A percentile compares a stretch with the other conserved stretches of the same genome.
Evolutionary conservation across 2,797 vertebrate genomes (phyloP).

Genomic region (Spinus pinus): DNA sequence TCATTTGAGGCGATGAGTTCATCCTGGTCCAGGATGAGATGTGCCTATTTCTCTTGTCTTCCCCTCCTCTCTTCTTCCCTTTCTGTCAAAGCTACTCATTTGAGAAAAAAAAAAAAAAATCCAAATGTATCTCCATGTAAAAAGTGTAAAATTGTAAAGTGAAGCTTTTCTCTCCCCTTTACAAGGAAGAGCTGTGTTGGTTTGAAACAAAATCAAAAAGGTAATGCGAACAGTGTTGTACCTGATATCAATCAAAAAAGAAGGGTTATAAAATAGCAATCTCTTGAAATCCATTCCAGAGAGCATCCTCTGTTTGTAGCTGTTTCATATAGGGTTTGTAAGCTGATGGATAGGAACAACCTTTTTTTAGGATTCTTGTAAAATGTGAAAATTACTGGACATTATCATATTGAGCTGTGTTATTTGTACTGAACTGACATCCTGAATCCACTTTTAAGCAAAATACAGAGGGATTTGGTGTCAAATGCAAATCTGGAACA

Average conservation of each 20-base stretch:
- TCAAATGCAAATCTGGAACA: background rate
- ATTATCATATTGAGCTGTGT: background rate
- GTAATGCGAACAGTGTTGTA: background rate
- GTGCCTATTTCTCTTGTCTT: background rate
- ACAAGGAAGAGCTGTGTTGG: background rate
- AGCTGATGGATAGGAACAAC: background rate
- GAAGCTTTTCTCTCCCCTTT: background rate
- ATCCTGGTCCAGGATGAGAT: background rate
- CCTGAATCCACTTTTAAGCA: background rate
- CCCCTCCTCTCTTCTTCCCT: background rate
- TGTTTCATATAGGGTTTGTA: background rate
- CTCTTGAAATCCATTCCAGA: background rate
- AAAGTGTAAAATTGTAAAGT: background rate
- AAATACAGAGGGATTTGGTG: background rate
- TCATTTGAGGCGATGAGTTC: background rate
- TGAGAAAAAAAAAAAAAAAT: background rate
- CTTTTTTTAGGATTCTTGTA: background rate
- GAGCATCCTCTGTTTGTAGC: background rate
- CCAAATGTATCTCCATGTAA: background rate
- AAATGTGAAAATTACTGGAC: background rate
- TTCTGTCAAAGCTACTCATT: background rate
- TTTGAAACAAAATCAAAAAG: background rate
- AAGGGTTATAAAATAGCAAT: background rate
- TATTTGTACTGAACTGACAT: background rate
- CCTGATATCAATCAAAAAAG: background rate